Base-by-base conservation (phyloP, 2,888 invertebrate species). In the Phalangium opilio region DNA sequence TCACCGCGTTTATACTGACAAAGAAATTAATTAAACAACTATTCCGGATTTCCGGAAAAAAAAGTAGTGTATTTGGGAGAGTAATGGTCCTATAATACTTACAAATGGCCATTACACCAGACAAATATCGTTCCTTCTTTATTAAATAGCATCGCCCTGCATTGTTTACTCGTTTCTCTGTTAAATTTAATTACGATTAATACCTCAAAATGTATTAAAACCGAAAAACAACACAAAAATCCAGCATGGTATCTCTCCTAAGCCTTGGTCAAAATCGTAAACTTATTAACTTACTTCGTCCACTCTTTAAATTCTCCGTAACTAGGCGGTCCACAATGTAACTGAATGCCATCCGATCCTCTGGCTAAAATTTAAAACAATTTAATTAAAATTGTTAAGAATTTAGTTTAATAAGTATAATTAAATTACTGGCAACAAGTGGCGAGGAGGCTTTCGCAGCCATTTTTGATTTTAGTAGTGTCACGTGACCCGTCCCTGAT, bases 71-170 rank as follows among this genome's bases (percentile, higher is more conserved):
- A n/a, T 41, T 18, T 19, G 20, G 17, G 14, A n/a, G 20, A 41
- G 17, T 43, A 15, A 43, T 2, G 18, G 35, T n/a, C n/a, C n/a
- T 7, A 12, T 36, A 18, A 43, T 15, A 36, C 40, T 48, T 50
- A 52, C 52, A 43, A 39, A 40, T 48, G 42, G 42, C 46, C 48
- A 17, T 41, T 41, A 41, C 48, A 48, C 50, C 48, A 52, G 10
- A 48, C 36, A 41, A 50, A 44, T 3, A 44, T 33, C 5, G 35
- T 50, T n/a, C 52, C 52, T 48, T 48, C 47, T 33, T 42, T 42
- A 11, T 45, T 43, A 44, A 52, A 52, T 17, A 39, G 20, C 47
- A 50, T 44, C 20, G 45, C 48, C 21, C 49, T 19, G 21, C 50
- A 50, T 35, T 27, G 27, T 27, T 27, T 27, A 27, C 27, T 27